phyloP scores from a whole-genome alignment of 1,140 invertebrate species.

The Proales similis region DNA sequence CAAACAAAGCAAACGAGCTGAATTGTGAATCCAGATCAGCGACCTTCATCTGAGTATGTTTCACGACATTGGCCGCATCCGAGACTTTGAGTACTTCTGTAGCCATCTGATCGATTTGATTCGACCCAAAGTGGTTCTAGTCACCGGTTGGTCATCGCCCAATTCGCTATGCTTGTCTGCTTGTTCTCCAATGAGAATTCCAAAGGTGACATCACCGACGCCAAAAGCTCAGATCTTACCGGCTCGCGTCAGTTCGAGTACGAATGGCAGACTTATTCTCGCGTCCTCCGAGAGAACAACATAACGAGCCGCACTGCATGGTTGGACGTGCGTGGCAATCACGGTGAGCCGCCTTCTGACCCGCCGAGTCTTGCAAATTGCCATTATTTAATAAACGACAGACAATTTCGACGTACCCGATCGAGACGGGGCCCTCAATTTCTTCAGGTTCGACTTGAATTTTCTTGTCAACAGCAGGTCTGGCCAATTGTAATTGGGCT shows the following conservation, averaged over 20 bases:
- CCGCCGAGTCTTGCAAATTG: neutral
- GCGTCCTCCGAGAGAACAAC: conserved; percentile 63
- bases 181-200: neutral
- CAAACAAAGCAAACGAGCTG: neutral
- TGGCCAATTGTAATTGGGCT: too few relatives aligned
- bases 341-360: conserved; percentile 61
- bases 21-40: conserved; percentile 62
- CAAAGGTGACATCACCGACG: conserved; percentile 77
- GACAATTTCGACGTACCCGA: conserved; percentile 79
- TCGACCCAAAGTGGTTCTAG: conserved; percentile 70
- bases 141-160: conserved; percentile 52
- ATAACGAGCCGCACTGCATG: conserved; percentile 63
- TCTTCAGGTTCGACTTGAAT: conserved; percentile 56
- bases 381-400: conserved; percentile 55
- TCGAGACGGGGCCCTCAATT: conserved; percentile 65
- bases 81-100: conserved; percentile 73
- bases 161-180: neutral
- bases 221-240: conserved; percentile 67
- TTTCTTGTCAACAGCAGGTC: too few relatives aligned
- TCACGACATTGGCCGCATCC: conserved; percentile 65
- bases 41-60: conserved; percentile 83
- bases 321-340: conserved; percentile 87
- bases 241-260: conserved; percentile 71
- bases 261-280: conserved; percentile 75
- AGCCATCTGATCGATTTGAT: conserved; percentile 65